A percentile compares a stretch with the other conserved stretches of the same genome.
phyloP scores from a whole-genome alignment of 2,888 invertebrate species.

The Lepidochrysops patricia region DNA sequence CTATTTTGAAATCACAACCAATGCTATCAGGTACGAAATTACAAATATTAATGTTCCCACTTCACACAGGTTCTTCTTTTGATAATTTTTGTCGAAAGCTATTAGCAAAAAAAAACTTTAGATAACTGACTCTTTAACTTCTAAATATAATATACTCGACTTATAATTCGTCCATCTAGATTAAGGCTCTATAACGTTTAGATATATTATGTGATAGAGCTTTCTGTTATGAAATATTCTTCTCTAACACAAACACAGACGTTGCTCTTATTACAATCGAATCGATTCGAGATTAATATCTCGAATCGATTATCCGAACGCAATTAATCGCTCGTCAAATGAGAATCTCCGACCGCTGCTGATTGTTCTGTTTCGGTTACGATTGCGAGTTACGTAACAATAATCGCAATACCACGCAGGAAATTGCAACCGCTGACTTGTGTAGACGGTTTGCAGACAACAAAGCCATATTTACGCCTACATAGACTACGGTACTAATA shows the following conservation, averaged over 20 bases:
- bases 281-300: background rate
- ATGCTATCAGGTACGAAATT: no score
- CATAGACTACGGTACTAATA: background rate
- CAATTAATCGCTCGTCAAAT: background rate
- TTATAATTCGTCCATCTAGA: no score
- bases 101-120: no score
- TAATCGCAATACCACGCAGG: background rate
- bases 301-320: background rate
- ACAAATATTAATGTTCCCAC: no score
- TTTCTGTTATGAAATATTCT: no score
- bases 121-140: no score
- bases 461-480: background rate
- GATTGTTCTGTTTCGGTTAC: background rate
- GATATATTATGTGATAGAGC: no score
- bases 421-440: background rate
- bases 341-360: background rate
- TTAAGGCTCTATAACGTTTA: no score
- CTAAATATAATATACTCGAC: no score
- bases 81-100: no score
- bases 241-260: background rate
- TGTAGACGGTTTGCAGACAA: background rate
- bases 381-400: background rate
- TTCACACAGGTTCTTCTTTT: no score
- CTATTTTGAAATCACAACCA: no score
- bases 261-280: background rate